A percentile compares a stretch with the other conserved stretches of the same genome.
Conservation (phyloP, 1,140 invertebrate genomes). For the Daktulosphaira vitifoliae region DNA sequence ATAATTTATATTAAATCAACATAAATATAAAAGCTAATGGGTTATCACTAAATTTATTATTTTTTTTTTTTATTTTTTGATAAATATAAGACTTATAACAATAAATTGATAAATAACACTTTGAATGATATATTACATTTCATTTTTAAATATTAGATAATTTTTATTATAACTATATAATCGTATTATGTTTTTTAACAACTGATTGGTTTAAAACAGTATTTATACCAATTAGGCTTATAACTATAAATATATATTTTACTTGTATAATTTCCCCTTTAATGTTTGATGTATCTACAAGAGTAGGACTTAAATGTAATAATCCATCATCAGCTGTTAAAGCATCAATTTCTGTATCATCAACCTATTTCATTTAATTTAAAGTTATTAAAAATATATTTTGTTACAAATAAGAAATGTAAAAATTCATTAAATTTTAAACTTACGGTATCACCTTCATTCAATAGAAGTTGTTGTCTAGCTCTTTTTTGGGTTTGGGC, state of each 20-base stretch:
- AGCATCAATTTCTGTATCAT: slow-evolving; percentile 20
- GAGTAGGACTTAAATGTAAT: slow-evolving; percentile 48
- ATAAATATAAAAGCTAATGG: neutral
- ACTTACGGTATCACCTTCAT: slow-evolving; percentile 15
- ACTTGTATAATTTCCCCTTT: slow-evolving; percentile 52
- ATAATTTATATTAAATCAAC: neutral
- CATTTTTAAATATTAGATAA: no score
- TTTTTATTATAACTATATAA: no score
- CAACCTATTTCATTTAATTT: neutral
- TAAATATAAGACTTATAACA: no score
- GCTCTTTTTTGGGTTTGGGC: slow-evolving; percentile 54
- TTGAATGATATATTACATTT: no score
- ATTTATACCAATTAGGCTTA: no score
- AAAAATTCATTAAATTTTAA: neutral
- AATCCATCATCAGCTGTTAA: slow-evolving; percentile 37
- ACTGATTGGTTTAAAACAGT: no score
- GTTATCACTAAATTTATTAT: slow-evolving; percentile 7
- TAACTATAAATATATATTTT: slow-evolving; percentile 7
- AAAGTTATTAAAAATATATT: neutral
- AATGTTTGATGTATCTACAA: slow-evolving; percentile 52
- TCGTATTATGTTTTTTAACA: no score
- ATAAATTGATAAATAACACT: no score
- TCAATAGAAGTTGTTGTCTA: slow-evolving; percentile 3
- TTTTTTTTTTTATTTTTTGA: slow-evolving; percentile 14
- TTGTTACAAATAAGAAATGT: neutral